phyloP scores from a whole-genome alignment of 2,888 invertebrate species.

The Drosophila nigricruria region DNA sequence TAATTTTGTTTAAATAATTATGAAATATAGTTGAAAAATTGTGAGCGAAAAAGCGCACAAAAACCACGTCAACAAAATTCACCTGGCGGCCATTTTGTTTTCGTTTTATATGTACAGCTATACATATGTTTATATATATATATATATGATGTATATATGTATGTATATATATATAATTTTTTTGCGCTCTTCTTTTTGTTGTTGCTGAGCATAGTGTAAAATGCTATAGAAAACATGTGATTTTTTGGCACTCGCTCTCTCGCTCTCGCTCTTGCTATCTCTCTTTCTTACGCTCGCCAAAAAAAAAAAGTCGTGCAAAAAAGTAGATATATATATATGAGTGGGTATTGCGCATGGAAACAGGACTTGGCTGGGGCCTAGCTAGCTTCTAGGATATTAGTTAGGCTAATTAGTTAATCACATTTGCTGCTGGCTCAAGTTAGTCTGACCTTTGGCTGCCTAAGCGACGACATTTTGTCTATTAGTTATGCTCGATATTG shows the following conservation, averaged over 20 bases:
- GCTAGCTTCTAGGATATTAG: neutral
- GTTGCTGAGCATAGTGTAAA: conserved; percentile 34
- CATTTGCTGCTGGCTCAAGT: neutral
- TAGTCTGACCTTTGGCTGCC: conserved; percentile 10
- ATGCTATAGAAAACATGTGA: conserved; percentile 49
- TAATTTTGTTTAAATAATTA: neutral
- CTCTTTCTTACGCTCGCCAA: conserved; percentile 6
- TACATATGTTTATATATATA: neutral
- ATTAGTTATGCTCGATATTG: conserved; percentile 43
- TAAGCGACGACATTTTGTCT: conserved; percentile 37
- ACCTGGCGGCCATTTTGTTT: conserved; percentile 72
- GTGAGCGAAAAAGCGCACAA: conserved; percentile 4
- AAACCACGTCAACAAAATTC: conserved; percentile 60
- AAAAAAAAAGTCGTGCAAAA: conserved; percentile 16
- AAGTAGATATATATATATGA: neutral
- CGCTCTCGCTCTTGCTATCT: neutral
- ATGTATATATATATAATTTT: conserved; percentile 21
- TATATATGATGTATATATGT: neutral
- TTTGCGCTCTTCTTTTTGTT: conserved; percentile 14
- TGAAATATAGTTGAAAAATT: conserved; percentile 2
- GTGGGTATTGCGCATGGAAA: conserved; percentile 3
- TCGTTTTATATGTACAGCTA: conserved; percentile 8
- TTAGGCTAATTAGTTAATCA: neutral
- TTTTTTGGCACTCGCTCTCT: conserved; percentile 25
- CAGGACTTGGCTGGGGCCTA: neutral